These are phyloP conservation scores for Nothoprocta perdicaria DNA, from an alignment of 2,113 vertebrate species.

Conservation along the genomic window DNA sequence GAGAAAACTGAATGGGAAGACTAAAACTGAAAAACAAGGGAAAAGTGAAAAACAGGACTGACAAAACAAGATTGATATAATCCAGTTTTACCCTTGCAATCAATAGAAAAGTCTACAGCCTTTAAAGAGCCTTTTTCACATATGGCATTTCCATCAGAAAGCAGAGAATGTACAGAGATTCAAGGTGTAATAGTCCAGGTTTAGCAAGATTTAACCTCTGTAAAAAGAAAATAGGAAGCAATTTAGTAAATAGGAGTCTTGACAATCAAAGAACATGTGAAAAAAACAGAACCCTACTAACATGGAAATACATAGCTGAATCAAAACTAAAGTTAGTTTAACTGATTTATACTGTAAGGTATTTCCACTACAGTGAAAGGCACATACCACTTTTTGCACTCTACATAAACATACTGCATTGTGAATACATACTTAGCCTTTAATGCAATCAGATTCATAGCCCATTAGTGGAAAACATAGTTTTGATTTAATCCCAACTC, in stretches of 20 bases:
- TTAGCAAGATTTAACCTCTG: not conserved
- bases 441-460: not conserved
- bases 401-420: not conserved
- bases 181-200: not conserved
- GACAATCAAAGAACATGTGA: not conserved
- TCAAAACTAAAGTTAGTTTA: not conserved
- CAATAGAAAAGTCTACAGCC: not conserved
- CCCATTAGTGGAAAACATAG: not conserved
- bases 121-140: not conserved
- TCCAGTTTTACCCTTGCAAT: not conserved
- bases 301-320: not conserved
- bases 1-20: not conserved
- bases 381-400: not conserved
- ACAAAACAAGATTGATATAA: conserved; percentile 7
- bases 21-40: not conserved
- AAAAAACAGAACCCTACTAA: not conserved
- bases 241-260: not conserved
- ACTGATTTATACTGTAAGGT: not conserved
- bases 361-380: not conserved
- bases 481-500: not conserved
- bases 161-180: not conserved
- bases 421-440: not conserved
- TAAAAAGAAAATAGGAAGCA: not conserved
- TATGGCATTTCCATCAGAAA: not conserved
- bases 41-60: not conserved